phyloP scores from a whole-genome alignment of 2,888 invertebrate species.

The Mesoligia furuncula region DNA sequence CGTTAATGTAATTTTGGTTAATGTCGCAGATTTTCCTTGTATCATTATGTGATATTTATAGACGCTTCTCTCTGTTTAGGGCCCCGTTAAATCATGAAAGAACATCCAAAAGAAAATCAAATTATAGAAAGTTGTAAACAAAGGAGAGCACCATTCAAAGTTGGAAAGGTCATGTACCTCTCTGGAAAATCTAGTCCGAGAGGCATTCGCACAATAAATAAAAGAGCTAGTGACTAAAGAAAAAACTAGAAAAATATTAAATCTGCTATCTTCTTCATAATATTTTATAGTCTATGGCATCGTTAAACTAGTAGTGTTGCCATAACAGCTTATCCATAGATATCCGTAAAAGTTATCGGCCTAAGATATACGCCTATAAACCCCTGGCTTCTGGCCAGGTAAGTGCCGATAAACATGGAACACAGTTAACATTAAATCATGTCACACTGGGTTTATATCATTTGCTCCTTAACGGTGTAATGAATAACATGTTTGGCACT shows the following conservation, averaged over 20 bases:
- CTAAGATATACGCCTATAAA: constrained; percentile 54
- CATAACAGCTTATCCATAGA: constrained; percentile 54
- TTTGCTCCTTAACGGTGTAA: constrained; percentile 59
- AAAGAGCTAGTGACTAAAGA: constrained; percentile 37
- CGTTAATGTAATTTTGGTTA: constrained; percentile 52
- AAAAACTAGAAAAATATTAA: constrained; percentile 42
- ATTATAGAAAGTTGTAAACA: constrained; percentile 33
- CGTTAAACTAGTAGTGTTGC: constrained; percentile 60
- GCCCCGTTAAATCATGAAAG: constrained; percentile 27
- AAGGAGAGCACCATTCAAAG: constrained; percentile 10
- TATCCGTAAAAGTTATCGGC: constrained; percentile 63
- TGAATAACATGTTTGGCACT: constrained; percentile 64
- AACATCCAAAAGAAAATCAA: constrained; percentile 29
- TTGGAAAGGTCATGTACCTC: constrained; percentile 29
- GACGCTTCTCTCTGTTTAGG: constrained; percentile 25
- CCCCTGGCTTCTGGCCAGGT: constrained; percentile 63
- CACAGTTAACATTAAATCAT: constrained; percentile 64
- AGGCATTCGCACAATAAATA: constrained; percentile 35
- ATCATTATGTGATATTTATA: constrained; percentile 55
- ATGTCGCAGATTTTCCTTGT: constrained; percentile 50
- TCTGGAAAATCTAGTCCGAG: constrained; percentile 11
- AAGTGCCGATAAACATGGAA: constrained; percentile 63
- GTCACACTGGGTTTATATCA: constrained; percentile 61
- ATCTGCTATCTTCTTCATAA: constrained; percentile 48
- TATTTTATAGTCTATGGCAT: constrained; percentile 53